These are phyloP conservation scores for Nemotelus nigrinus DNA, from an alignment of 2,888 invertebrate species.

Conservation along the genomic window DNA sequence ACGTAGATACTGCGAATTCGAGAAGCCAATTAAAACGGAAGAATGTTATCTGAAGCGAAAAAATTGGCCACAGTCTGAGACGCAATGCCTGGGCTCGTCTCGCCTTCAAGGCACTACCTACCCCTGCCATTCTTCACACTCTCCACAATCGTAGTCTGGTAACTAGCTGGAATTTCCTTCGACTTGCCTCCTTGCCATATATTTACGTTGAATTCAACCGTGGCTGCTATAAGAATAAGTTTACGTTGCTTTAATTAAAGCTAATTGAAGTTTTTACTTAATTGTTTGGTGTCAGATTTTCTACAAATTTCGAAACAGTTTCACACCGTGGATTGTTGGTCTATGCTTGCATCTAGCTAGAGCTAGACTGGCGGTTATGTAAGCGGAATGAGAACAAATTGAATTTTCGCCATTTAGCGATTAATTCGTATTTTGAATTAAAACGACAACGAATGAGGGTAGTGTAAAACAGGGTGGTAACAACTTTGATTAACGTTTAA, in stretches of 20 bases:
- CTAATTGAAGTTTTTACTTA: constrained; percentile 41
- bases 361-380: too few relatives aligned
- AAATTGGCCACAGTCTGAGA: constrained; percentile 14
- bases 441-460: not conserved
- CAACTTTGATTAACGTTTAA: not conserved
- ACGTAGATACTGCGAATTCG: constrained; percentile 2
- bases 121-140: too few relatives aligned
- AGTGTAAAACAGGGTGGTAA: not conserved
- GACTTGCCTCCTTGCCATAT: too few relatives aligned
- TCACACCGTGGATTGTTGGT: too few relatives aligned
- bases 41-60: constrained; percentile 18
- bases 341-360: too few relatives aligned
- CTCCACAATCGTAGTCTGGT: too few relatives aligned
- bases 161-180: too few relatives aligned
- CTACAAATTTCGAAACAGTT: constrained; percentile 22
- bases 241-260: constrained; percentile 37
- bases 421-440: not conserved
- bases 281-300: constrained; percentile 30
- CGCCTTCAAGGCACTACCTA: not conserved
- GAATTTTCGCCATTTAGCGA: not conserved
- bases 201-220: not conserved
- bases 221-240: constrained; percentile 1
- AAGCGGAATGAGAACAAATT: not conserved
- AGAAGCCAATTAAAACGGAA: constrained; percentile 24
- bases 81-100: not conserved